Base-by-base conservation (phyloP, 2,797 vertebrate genomes). In the Enteromius argenteus region DNA sequence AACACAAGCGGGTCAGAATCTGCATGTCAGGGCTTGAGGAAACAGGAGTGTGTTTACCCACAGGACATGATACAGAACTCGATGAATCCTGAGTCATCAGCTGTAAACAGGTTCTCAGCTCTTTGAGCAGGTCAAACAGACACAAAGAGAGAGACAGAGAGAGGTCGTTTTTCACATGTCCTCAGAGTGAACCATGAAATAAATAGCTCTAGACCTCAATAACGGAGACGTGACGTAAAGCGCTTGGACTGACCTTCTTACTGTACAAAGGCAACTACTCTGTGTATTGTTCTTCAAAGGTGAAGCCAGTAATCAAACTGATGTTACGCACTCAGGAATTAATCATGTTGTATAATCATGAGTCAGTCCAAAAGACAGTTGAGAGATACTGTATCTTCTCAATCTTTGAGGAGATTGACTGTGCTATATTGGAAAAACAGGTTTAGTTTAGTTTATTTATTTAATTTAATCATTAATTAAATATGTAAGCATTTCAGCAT, bases 121-220 rank as follows among this genome's bases (percentile, higher is more conserved):
- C 19, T 56, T 15, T 42, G 35, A 80, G 35, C 35, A 30, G 5
- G 66, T 80, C 79, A 69, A 11, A 80, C 21, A 66, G 62, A 66
- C 1, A 6, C 27, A 11, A 32, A 67, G 32, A 35, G 17, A 21
- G 66, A 67, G 77, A 6, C 39, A 51, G 42, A 39, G 46, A 39
- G 56, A 9, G 53, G 1, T 74, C 2, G 21, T 35, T 66, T 82
- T 74, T n/a, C 30, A 49, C 69, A 74, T 74, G 80, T 82, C 80
- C 80, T 74, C 80, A 39, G 21, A 66, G 44, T 82, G 80, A 82
- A 74, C 69, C n/a, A 51, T 74, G 19, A 62, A 73, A 73, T 81
- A 81, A 81, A 72, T 73, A 81, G 68, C 80, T 66, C 32, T 74
- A 66, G 42, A 64, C 58, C 71, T 66, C 60, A 35, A 66, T 82